A percentile compares a stretch with the other conserved stretches of the same genome.
Evolutionary conservation across 2,113 vertebrate species (phyloP).

Genomic region (Pedionomus torquatus): DNA sequence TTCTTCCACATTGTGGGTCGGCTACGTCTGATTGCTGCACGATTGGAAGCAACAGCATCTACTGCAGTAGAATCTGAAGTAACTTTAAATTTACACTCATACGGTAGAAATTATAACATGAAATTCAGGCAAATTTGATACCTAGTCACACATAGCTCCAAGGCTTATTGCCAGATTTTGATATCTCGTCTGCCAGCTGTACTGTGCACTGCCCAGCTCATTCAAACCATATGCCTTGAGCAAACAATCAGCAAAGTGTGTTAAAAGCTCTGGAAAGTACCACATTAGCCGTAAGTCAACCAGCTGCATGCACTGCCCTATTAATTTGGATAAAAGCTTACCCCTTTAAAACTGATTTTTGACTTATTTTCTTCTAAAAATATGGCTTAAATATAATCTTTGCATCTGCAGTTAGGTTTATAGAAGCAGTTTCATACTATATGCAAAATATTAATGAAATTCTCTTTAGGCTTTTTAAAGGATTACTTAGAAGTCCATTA

Average conservation of each 20-base stretch:
- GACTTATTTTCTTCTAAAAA: not conserved
- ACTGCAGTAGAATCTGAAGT: not conserved
- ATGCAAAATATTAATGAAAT: not conserved
- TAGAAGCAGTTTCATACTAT: not conserved
- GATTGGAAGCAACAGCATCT: not conserved
- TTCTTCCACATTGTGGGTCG: not conserved
- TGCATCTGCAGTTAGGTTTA: not conserved
- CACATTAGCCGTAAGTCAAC: conserved; percentile 41
- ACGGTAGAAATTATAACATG: not conserved
- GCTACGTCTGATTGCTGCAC: not conserved
- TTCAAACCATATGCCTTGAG: conserved; percentile 65
- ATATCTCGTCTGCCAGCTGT: conserved; percentile 53
- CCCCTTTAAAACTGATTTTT: not conserved
- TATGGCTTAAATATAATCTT: not conserved
- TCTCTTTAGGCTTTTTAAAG: not conserved
- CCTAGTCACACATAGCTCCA: not conserved
- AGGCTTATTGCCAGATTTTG: conserved; percentile 40
- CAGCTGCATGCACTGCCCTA: conserved; percentile 26
- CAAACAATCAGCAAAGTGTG: conserved; percentile 60
- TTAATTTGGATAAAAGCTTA: conserved; percentile 28
- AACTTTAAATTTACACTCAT: not conserved
- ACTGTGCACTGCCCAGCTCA: conserved; percentile 47
- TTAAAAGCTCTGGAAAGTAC: conserved; percentile 38
- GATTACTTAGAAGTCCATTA: not conserved
- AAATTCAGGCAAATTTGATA: conserved; percentile 29